Evolutionary conservation across 2,797 vertebrate species (phyloP).

Genomic region (Melanotaenia pygmaea): DNA sequence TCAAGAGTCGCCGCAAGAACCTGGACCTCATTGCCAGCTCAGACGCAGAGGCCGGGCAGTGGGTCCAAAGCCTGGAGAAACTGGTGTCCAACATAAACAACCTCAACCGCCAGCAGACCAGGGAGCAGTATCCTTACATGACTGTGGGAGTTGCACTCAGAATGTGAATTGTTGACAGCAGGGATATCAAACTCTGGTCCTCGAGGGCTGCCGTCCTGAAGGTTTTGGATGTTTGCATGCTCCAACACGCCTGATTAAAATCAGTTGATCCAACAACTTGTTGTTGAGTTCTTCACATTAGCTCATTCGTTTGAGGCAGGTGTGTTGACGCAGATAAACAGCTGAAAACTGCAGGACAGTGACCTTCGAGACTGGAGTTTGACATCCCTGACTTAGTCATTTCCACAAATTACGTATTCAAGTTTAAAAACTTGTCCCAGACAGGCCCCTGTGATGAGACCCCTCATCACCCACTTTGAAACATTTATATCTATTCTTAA

Average conservation of each 20-base stretch:
- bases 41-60: constrained; percentile 88
- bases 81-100: constrained; percentile 81
- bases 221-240: too few species aligned
- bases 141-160: background rate
- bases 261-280: too few species aligned
- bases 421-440: background rate
- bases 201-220: too few species aligned
- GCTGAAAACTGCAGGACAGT: too few species aligned
- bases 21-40: constrained; percentile 93
- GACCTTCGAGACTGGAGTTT: too few species aligned
- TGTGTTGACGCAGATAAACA: too few species aligned
- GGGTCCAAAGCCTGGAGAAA: constrained; percentile 90
- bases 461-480: too few species aligned
- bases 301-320: background rate
- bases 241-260: too few species aligned
- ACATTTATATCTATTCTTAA: too few species aligned
- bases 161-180: background rate
- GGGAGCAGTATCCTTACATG: constrained; percentile 95
- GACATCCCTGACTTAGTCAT: background rate
- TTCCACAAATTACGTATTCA: background rate
- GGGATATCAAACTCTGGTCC: too few species aligned
- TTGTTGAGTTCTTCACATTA: too few species aligned
- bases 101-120: constrained; percentile 87
- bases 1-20: constrained; percentile 90
- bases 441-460: background rate